Conservation (phyloP, 2,113 vertebrate species). For the Cardinalis cardinalis region DNA sequence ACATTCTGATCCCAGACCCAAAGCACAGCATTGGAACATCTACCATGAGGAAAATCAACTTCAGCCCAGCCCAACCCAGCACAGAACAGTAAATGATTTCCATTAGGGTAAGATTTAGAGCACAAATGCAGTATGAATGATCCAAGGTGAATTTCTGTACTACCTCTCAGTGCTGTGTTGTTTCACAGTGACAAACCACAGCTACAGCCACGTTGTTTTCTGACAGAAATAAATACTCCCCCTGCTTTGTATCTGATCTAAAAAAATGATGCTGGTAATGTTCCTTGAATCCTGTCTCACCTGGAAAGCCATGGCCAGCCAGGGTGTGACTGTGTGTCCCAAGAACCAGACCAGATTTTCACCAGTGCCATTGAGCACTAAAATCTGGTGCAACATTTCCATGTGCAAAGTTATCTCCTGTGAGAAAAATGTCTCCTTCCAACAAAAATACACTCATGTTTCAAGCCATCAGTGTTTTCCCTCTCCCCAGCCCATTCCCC, state of each 20-base stretch:
- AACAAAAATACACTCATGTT: neutral
- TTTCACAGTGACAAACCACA: neutral
- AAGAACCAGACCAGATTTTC: neutral
- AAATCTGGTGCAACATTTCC: neutral
- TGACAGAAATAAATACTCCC: neutral
- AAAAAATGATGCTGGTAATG: neutral
- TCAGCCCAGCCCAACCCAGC: neutral
- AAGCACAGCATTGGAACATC: neutral
- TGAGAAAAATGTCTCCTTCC: neutral
- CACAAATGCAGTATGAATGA: neutral
- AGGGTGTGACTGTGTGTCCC: rapidly evolving
- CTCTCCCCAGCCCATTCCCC: neutral
- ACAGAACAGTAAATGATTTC: neutral
- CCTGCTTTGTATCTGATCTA: neutral
- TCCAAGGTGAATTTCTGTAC: neutral
- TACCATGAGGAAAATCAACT: neutral
- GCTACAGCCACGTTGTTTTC: neutral
- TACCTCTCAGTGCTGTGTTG: neutral
- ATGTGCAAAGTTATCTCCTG: neutral
- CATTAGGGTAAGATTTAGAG: neutral
- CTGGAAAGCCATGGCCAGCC: neutral
- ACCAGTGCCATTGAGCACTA: rapidly evolving
- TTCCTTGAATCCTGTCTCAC: neutral
- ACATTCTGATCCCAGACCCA: neutral
- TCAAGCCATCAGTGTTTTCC: neutral